Percentiles rank a stretch among this genome's conserved stretches.
Conservation (phyloP, 2,888 invertebrate genomes). For the Troilus luridus region DNA sequence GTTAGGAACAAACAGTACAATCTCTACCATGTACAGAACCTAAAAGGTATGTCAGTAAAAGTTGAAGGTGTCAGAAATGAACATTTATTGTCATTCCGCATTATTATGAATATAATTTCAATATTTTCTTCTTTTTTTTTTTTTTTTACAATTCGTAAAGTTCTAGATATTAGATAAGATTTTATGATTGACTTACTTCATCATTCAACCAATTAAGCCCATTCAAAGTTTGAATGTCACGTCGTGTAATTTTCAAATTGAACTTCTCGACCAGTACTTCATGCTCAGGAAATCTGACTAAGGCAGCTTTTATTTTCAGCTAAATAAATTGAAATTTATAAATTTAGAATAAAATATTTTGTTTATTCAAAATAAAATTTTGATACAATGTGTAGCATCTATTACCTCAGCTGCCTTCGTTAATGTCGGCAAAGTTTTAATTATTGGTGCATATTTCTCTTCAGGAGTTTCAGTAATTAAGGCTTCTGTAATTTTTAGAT, state of each 20-base stretch:
- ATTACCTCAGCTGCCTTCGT: conserved; percentile 77
- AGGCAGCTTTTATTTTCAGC: conserved; percentile 72
- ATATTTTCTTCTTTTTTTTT: no score
- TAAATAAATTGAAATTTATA: conserved; percentile 61
- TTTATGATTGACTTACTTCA: conserved; percentile 71
- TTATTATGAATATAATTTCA: no score
- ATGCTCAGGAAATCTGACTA: conserved; percentile 74
- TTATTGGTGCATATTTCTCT: conserved; percentile 69
- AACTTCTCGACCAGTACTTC: conserved; percentile 78
- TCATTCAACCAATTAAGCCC: conserved; percentile 96
- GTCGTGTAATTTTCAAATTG: conserved; percentile 77
- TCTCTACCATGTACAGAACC: no score
- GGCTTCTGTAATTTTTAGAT: conserved; percentile 70
- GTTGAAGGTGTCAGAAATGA: no score
- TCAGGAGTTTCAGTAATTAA: conserved; percentile 71
- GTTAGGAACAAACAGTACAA: no score
- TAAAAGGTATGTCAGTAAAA: no score
- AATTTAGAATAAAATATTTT: neutral
- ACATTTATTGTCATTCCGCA: no score
- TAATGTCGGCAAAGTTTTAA: conserved; percentile 74
- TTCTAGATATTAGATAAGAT: no score
- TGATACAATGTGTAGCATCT: neutral
- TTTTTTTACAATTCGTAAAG: no score
- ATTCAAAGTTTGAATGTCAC: conserved; percentile 85
- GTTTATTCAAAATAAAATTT: neutral